phyloP scores from a whole-genome alignment of 2,113 vertebrate genomes.

The Lasiurus cinereus region DNA sequence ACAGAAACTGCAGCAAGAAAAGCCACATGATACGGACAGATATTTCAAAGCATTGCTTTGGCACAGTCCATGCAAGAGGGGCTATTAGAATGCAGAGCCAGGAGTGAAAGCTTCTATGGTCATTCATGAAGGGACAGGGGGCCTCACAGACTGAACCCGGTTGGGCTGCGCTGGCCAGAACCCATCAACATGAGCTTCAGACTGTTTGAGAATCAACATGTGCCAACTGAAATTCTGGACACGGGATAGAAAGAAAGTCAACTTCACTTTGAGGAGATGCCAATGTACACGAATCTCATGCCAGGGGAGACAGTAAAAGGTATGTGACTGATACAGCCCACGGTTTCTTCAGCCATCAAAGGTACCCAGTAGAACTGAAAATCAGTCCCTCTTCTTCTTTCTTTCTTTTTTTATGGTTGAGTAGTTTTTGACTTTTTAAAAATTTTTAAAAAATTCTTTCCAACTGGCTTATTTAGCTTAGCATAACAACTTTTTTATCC shows the following conservation, averaged over 20 bases:
- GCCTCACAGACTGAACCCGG: slow-evolving; percentile 78
- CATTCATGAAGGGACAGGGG: slow-evolving; percentile 64
- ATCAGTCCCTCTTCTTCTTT: background rate
- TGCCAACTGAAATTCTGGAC: slow-evolving; percentile 67
- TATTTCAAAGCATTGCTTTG: slow-evolving; percentile 78
- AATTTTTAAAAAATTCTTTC: too few relatives aligned
- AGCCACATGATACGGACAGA: slow-evolving; percentile 79
- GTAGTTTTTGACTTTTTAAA: too few relatives aligned
- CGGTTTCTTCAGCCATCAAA: slow-evolving; percentile 59
- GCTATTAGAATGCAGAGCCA: slow-evolving; percentile 83
- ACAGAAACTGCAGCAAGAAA: slow-evolving; percentile 89
- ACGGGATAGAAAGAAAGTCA: slow-evolving; percentile 35
- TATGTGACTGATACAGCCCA: slow-evolving; percentile 62
- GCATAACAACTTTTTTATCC: too few relatives aligned
- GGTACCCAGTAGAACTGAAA: slow-evolving; percentile 53
- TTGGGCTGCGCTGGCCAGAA: background rate
- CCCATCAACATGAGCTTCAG: slow-evolving; percentile 56
- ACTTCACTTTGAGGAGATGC: slow-evolving; percentile 76
- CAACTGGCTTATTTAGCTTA: too few relatives aligned
- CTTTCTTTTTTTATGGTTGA: too few relatives aligned
- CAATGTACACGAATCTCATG: slow-evolving; percentile 69
- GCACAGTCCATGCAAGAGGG: slow-evolving; percentile 84
- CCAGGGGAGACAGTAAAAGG: slow-evolving; percentile 80
- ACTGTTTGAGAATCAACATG: slow-evolving; percentile 19
- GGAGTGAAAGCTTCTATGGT: slow-evolving; percentile 73